phyloP scores from a whole-genome alignment of 2,797 vertebrate genomes.

The Octomys mimax region DNA sequence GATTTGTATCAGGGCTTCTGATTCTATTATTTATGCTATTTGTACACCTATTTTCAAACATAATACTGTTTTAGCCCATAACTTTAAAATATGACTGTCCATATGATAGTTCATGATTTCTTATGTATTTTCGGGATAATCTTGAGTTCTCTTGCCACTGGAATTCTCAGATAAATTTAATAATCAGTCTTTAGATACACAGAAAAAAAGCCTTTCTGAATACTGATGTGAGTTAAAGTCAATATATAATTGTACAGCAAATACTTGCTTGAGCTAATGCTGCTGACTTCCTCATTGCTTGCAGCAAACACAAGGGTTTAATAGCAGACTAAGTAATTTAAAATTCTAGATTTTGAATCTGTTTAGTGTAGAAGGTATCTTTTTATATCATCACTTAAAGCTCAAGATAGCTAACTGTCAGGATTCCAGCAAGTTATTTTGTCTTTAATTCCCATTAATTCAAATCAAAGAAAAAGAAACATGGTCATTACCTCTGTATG shows the following conservation, averaged over 20 bases:
- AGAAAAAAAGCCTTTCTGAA: not conserved
- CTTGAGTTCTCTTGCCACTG: not conserved
- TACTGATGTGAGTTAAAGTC: not conserved
- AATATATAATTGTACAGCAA: constrained; percentile 16
- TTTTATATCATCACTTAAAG: not conserved
- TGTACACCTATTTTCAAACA: not conserved
- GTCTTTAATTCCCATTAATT: not conserved
- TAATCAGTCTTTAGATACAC: not conserved
- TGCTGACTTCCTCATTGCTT: not conserved
- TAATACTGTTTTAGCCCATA: not conserved
- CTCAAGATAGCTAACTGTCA: not conserved
- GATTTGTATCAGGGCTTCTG: not conserved
- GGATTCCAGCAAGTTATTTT: not conserved
- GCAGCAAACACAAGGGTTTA: not conserved
- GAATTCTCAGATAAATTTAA: not conserved
- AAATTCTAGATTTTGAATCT: not conserved
- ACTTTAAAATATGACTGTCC: not conserved
- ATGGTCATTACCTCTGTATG: not conserved
- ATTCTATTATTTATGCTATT: not conserved
- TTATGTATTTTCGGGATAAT: not conserved
- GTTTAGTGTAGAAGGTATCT: not conserved
- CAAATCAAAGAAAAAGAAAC: not conserved
- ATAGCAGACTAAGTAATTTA: not conserved
- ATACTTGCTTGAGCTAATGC: not conserved
- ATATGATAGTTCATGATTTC: not conserved